Evolutionary conservation across 2,888 invertebrate species (phyloP), one percentile per base, ranked within the genome.

Genomic region (Acrobeloides nanus): DNA sequence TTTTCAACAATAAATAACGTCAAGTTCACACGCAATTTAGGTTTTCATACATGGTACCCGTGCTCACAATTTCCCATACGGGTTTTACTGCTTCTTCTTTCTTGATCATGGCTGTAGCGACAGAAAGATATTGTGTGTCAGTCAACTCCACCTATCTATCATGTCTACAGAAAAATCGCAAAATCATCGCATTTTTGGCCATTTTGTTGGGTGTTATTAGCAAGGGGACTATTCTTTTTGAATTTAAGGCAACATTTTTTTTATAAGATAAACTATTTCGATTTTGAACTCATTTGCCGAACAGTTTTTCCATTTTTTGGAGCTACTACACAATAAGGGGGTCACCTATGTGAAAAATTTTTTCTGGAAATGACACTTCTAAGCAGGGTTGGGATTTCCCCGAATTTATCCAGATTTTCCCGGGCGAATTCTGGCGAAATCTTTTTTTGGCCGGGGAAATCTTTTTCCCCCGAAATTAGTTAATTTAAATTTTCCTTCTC

Each of bases 41-140:
- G 68, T 66, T 59, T 46, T 46, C 46, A 21, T 71, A 68, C 45
- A 66, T 70, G 67, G 63, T 66, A 3, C 68, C 67, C 23, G 64
- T 68, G 51, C 51, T 70, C 21, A 68, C 70, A 1, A 55, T 71
- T 4, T 67, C 68, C 2, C 71, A 71, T 42, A 66, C 69, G 18
- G 65, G 61, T n/a, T 64, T 71, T 57, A 68, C 68, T 7, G 58
- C 70, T 1, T 65, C 67, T 5, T 57, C 62, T 24, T 68, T 67
- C 35, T 57, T 70, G 12, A 71, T 71, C 38, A 57, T 69, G 4
- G 62, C 65, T 15, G 69, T 68, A 15, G 55, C 67, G 1, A 58
- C 64, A 31, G 69, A 69, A 29, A 42, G 68, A 38, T 71, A 57
- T 44, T 67, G 64, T 43, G 53, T 60, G 18, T 65, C 67, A 1